Evolutionary conservation across 2,888 invertebrate genomes (phyloP).

Genomic region (Drosophila antonietae): DNA sequence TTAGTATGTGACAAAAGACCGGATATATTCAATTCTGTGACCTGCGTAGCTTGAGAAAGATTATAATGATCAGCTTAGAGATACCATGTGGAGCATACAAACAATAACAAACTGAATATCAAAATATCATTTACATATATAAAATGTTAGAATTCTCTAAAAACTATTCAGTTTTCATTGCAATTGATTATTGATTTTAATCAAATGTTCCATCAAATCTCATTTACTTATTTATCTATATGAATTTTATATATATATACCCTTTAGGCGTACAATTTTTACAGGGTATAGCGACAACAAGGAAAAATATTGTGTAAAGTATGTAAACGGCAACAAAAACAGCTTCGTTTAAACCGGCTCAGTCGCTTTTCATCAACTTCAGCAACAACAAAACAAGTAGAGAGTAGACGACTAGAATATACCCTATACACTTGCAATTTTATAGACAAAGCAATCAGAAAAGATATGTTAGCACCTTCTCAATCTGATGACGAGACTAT

Average conservation of each 20-base stretch:
- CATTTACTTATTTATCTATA: no score
- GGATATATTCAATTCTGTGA: constrained; percentile 72
- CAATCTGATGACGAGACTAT: background rate
- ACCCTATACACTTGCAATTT: background rate
- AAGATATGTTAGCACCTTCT: background rate
- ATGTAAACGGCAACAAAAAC: constrained; percentile 35
- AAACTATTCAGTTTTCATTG: no score
- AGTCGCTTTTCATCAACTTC: constrained; percentile 31
- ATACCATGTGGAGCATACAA: background rate
- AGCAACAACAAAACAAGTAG: background rate
- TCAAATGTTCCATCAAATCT: no score
- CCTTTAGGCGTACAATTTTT: background rate
- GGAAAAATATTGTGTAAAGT: constrained; percentile 38
- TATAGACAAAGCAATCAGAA: no score
- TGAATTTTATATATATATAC: background rate
- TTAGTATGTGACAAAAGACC: constrained; percentile 59
- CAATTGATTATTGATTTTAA: no score
- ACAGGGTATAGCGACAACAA: constrained; percentile 11
- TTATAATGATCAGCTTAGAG: background rate
- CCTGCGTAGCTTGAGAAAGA: constrained; percentile 31
- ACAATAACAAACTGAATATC: background rate
- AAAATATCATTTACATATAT: background rate
- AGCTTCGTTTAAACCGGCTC: constrained; percentile 61
- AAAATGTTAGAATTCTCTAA: background rate
- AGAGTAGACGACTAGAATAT: background rate